A percentile compares a stretch with the other conserved stretches of the same genome.
phyloP scores from a whole-genome alignment of 1,140 invertebrate species.

The Neocloeon triangulifer region DNA sequence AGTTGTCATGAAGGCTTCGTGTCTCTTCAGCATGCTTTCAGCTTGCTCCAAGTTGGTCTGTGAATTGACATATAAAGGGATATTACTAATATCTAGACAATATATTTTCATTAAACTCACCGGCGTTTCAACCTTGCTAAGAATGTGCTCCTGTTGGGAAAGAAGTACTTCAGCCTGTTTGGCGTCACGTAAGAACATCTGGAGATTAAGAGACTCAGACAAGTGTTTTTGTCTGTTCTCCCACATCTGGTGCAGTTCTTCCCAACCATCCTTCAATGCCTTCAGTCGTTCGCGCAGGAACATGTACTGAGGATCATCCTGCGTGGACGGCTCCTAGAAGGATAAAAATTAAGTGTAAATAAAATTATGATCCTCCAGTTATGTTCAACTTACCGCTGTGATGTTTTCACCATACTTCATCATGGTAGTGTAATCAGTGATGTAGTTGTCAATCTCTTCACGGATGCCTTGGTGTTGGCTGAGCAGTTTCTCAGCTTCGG shows the following conservation, averaged over 20 bases:
- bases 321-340: constrained; percentile 43
- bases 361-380: background rate
- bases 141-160: constrained; percentile 90
- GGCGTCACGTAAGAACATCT: constrained; percentile 91
- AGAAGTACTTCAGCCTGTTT: constrained; percentile 93
- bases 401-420: constrained; percentile 96
- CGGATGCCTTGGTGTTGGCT: constrained; percentile 93
- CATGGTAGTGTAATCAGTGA: constrained; percentile 95
- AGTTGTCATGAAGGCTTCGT: constrained; percentile 96
- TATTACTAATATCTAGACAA: too few relatives aligned
- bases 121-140: constrained; percentile 88
- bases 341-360: constrained; percentile 1
- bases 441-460: constrained; percentile 98
- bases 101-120: constrained; percentile 15
- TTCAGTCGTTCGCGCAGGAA: constrained; percentile 90
- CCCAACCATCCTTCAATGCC: constrained; percentile 95
- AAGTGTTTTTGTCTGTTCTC: constrained; percentile 89
- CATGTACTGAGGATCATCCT: constrained; percentile 96
- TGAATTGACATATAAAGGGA: too few relatives aligned
- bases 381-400: constrained; percentile 36
- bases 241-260: constrained; percentile 98
- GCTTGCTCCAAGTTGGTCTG: constrained; percentile 78
- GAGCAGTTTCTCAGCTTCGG: constrained; percentile 90
- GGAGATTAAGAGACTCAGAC: constrained; percentile 80
- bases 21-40: constrained; percentile 89